phyloP scores from a whole-genome alignment of 2,113 vertebrate species.

The Rhabdornis inornatus region DNA sequence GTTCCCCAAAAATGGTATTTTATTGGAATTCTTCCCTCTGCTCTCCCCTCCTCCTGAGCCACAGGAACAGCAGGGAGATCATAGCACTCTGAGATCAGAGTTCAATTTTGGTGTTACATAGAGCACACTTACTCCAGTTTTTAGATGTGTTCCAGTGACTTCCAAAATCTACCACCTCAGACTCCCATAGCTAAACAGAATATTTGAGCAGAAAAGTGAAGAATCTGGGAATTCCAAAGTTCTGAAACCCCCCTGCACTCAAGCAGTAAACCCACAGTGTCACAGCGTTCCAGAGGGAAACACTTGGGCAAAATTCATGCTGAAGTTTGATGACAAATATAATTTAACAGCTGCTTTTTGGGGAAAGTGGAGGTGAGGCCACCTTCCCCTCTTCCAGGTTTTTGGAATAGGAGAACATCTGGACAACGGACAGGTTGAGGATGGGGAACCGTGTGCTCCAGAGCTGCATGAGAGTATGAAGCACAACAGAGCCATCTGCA shows the following conservation, averaged over 20 bases:
- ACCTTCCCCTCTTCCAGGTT: conserved; percentile 12
- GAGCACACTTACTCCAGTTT: background rate
- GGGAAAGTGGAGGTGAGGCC: conserved; percentile 1
- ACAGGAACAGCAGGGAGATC: background rate
- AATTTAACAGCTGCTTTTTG: background rate
- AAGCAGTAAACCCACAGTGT: background rate
- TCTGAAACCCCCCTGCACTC: background rate
- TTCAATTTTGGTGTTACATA: background rate
- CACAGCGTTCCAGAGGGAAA: background rate
- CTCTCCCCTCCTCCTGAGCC: no score
- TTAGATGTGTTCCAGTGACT: background rate
- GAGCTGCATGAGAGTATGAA: background rate
- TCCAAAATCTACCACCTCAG: background rate
- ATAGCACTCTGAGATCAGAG: background rate
- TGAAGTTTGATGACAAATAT: background rate
- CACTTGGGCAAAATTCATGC: background rate
- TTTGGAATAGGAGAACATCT: conserved; percentile 20
- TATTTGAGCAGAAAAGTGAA: background rate
- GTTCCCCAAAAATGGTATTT: background rate
- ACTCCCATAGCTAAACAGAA: background rate
- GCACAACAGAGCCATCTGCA: background rate
- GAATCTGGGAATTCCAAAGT: background rate
- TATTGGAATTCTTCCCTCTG: background rate
- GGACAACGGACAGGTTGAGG: background rate
- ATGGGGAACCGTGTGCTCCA: background rate